A percentile compares a stretch with the other conserved stretches of the same genome.
phyloP scores from a whole-genome alignment of 2,888 invertebrate genomes.

The Eustalomyia histrio region DNA sequence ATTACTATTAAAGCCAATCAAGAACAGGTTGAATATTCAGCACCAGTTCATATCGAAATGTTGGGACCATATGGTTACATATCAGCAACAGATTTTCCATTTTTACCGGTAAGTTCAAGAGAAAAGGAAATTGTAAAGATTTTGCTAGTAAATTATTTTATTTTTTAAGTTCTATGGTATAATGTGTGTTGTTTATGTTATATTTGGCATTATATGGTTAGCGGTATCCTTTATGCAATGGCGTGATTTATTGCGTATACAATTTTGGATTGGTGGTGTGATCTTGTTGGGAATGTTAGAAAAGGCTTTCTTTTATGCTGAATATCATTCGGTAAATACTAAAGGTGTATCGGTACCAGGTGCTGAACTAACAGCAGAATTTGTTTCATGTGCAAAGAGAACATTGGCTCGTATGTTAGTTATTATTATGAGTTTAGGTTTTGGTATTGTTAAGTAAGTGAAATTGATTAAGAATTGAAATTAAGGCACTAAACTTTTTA shows the following conservation, averaged over 20 bases:
- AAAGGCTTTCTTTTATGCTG: slow-evolving; percentile 94
- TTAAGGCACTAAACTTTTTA: background rate
- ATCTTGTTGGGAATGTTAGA: slow-evolving; percentile 92
- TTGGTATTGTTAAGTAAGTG: slow-evolving; percentile 95
- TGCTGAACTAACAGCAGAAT: slow-evolving; percentile 91
- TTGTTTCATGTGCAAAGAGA: slow-evolving; percentile 94
- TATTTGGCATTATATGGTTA: slow-evolving; percentile 91
- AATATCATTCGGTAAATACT: slow-evolving; percentile 88
- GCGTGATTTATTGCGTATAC: slow-evolving; percentile 93
- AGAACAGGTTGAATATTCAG: slow-evolving; percentile 80
- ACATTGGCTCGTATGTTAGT: slow-evolving; percentile 95
- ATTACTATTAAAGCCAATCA: slow-evolving; percentile 79
- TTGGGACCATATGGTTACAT: slow-evolving; percentile 87
- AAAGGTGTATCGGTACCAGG: slow-evolving; percentile 84
- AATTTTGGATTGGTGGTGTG: slow-evolving; percentile 97
- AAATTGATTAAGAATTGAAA: background rate
- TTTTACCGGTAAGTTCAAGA: slow-evolving; percentile 84
- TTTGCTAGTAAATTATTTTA: background rate
- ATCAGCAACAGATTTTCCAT: slow-evolving; percentile 93
- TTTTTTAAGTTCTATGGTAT: slow-evolving; percentile 88
- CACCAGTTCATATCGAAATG: slow-evolving; percentile 86
- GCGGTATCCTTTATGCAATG: slow-evolving; percentile 91
- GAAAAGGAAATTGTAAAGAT: background rate
- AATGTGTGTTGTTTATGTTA: slow-evolving; percentile 93
- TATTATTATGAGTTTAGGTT: slow-evolving; percentile 95